Conservation (phyloP, 1,140 invertebrate genomes). For the Aphelenchoides besseyi region DNA sequence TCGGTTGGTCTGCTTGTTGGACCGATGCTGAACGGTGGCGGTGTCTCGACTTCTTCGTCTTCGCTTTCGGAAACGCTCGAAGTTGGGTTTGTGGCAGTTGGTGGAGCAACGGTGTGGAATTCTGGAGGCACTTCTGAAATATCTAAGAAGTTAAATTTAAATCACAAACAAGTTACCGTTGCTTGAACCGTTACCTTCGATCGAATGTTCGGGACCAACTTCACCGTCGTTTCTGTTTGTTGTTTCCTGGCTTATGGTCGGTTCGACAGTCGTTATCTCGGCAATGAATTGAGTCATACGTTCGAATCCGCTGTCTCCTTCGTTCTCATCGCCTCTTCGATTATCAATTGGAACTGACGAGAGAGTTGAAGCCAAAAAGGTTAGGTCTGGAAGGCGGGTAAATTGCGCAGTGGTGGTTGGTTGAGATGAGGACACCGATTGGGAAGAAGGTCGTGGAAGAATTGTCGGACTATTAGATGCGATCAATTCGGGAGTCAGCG, state of each 20-base stretch:
- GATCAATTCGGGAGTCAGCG: background rate
- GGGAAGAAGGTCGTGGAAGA: slow-evolving; percentile 8
- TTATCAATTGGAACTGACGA: background rate
- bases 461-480: background rate
- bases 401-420: background rate
- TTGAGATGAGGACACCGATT: background rate
- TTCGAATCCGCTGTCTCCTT: slow-evolving; percentile 36
- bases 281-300: slow-evolving; percentile 19
- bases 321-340: slow-evolving; percentile 20
- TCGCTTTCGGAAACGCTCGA: slow-evolving; percentile 9
- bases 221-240: slow-evolving; percentile 13
- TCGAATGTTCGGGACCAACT: slow-evolving; percentile 7
- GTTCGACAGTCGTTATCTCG: slow-evolving; percentile 28
- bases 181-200: background rate
- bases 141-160: slow-evolving; percentile 1
- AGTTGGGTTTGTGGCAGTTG: slow-evolving; percentile 13
- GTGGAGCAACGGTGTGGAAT: slow-evolving; percentile 15
- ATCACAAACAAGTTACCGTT: slow-evolving; percentile 18
- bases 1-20: background rate
- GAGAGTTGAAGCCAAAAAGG: background rate
- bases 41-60: slow-evolving; percentile 3
- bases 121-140: slow-evolving; percentile 23
- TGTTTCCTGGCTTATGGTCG: background rate
- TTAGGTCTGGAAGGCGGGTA: slow-evolving; percentile 10
- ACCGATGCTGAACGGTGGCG: background rate